Evolutionary conservation across 2,797 vertebrate species (phyloP).

Genomic region (Cirrhinus mrigala): DNA sequence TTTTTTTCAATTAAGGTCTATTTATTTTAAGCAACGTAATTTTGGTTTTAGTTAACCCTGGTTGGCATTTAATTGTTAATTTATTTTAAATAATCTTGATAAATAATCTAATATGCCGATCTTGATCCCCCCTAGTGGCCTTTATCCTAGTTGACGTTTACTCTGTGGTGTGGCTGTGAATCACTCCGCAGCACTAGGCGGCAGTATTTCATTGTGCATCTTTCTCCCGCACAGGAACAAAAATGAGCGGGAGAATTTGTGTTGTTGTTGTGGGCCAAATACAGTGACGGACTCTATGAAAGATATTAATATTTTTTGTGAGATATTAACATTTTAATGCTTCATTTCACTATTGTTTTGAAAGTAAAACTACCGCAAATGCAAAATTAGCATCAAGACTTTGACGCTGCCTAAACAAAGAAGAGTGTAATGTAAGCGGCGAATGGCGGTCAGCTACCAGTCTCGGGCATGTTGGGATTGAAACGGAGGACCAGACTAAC

Average conservation of each 20-base stretch:
- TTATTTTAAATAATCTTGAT: too few relatives aligned
- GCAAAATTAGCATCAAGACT: neutral
- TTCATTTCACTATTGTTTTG: neutral
- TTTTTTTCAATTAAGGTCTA: neutral
- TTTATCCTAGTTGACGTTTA: neutral
- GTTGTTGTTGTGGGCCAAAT: constrained; percentile 44
- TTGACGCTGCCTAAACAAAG: neutral
- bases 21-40: neutral
- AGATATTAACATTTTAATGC: neutral
- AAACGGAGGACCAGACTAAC: neutral
- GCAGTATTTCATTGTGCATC: neutral
- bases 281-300: neutral
- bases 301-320: neutral
- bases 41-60: too few relatives aligned
- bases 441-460: constrained; percentile 14
- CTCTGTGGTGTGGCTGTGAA: too few relatives aligned
- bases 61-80: too few relatives aligned
- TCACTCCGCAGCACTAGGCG: constrained; percentile 26
- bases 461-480: neutral
- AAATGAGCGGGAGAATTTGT: constrained; percentile 55
- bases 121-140: neutral
- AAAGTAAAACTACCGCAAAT: neutral
- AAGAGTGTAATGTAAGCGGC: neutral
- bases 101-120: too few relatives aligned
- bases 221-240: constrained; percentile 31